A percentile compares a stretch with the other conserved stretches of the same genome.
These are phyloP conservation scores for Apamea sordens DNA, from an alignment of 2,888 invertebrate genomes.

Conservation along the genomic window DNA sequence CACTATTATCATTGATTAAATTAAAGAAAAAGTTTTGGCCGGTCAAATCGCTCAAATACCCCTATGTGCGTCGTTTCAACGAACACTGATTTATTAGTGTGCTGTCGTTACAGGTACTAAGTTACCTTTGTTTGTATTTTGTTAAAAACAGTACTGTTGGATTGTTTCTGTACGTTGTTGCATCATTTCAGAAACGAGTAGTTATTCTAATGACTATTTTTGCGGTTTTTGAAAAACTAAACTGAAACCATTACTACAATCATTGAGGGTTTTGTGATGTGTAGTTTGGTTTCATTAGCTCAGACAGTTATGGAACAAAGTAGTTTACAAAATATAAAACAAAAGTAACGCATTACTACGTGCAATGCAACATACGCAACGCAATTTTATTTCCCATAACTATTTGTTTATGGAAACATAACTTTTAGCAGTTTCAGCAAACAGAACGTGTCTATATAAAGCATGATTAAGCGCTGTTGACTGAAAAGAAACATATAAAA, in stretches of 20 bases:
- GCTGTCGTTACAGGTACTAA: constrained; percentile 8
- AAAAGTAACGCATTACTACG: constrained; percentile 6
- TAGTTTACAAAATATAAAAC: constrained; percentile 14
- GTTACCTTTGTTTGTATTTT: constrained; percentile 15
- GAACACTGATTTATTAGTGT: constrained; percentile 46
- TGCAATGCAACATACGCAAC: constrained; percentile 8
- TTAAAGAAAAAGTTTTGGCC: too few relatives aligned
- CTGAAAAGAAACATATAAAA: background rate
- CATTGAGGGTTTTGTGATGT: background rate
- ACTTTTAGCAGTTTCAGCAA: background rate
- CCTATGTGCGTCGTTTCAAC: constrained; percentile 41
- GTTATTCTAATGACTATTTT: background rate
- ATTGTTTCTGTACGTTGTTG: constrained; percentile 2
- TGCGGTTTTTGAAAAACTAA: background rate
- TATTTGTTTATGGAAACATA: background rate
- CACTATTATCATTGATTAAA: too few relatives aligned
- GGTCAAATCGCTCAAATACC: too few relatives aligned
- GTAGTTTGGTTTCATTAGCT: background rate
- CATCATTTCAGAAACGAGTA: constrained; percentile 4
- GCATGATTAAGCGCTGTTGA: background rate
- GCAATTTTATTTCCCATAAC: background rate
- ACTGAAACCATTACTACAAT: background rate
- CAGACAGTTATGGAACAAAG: background rate
- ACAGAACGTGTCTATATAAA: background rate
- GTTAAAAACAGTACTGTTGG: background rate